A percentile compares a stretch with the other conserved stretches of the same genome.
phyloP scores from a whole-genome alignment of 2,888 invertebrate species.

The Molorchus minor region DNA sequence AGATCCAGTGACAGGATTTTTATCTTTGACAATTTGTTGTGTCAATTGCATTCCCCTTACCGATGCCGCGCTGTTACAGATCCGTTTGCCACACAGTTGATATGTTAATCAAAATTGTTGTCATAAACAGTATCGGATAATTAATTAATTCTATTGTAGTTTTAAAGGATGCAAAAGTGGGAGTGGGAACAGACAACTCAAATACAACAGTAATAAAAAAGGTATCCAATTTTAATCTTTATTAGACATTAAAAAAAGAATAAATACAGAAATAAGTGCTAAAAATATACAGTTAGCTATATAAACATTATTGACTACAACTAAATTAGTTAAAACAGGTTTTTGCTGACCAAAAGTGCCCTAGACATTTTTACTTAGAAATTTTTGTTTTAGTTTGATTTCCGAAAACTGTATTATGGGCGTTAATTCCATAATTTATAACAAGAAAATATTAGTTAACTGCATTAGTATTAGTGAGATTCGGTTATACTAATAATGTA shows the following conservation, averaged over 20 bases:
- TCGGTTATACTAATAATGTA: slow-evolving; percentile 39
- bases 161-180: neutral
- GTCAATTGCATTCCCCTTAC: no score
- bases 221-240: slow-evolving; percentile 31
- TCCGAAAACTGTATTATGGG: slow-evolving; percentile 6
- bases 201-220: neutral
- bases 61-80: no score
- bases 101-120: no score
- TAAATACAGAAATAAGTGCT: slow-evolving; percentile 49
- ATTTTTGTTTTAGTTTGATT: slow-evolving; percentile 9
- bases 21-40: no score
- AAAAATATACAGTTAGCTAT: slow-evolving; percentile 47
- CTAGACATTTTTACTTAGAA: slow-evolving; percentile 8
- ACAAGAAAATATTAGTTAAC: slow-evolving; percentile 37
- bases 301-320: slow-evolving; percentile 35
- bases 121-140: no score
- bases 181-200: neutral
- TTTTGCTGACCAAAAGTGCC: slow-evolving; percentile 35
- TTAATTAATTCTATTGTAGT: neutral
- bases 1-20: no score
- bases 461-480: slow-evolving; percentile 47
- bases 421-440: slow-evolving; percentile 22
- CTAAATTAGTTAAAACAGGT: slow-evolving; percentile 33
- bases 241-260: slow-evolving; percentile 50
- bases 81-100: no score